phyloP scores from a whole-genome alignment of 2,113 vertebrate genomes.

The Tringa solitaria region DNA sequence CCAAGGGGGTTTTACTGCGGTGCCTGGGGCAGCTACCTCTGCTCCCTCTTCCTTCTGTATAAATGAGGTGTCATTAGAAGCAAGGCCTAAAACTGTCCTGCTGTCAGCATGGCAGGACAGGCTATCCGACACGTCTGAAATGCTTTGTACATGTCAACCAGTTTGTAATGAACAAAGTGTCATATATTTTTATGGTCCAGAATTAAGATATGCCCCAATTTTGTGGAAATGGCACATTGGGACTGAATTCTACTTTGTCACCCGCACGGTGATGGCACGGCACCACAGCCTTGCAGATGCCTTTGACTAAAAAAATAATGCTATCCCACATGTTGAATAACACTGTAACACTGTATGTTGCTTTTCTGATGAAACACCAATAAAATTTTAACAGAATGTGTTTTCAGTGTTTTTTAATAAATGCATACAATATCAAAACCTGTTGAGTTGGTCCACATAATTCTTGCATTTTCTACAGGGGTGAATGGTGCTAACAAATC shows the following conservation, averaged over 20 bases:
- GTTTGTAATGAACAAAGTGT: neutral
- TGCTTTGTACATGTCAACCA: neutral
- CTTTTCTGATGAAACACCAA: neutral
- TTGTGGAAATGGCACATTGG: neutral
- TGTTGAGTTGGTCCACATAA: too few relatives aligned
- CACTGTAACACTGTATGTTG: neutral
- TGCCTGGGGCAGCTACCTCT: neutral
- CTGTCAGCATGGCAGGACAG: too few relatives aligned
- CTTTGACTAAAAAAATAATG: neutral
- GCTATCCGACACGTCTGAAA: neutral
- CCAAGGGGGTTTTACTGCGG: neutral
- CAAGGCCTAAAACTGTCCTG: neutral
- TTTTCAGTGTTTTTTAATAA: neutral
- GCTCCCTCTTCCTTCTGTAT: neutral
- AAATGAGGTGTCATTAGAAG: neutral
- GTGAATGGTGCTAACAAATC: neutral
- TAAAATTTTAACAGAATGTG: neutral
- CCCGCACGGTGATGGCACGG: neutral
- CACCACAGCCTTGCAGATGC: neutral
- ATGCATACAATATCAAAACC: neutral
- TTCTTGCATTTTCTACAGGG: rapidly evolving
- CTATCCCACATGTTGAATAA: neutral
- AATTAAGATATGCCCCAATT: neutral
- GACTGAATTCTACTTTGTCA: neutral
- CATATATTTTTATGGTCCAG: neutral